Evolutionary conservation across 2,797 vertebrate genomes (phyloP), one percentile per base, ranked within the genome.

Genomic region (Sebastiscus tertius): DNA sequence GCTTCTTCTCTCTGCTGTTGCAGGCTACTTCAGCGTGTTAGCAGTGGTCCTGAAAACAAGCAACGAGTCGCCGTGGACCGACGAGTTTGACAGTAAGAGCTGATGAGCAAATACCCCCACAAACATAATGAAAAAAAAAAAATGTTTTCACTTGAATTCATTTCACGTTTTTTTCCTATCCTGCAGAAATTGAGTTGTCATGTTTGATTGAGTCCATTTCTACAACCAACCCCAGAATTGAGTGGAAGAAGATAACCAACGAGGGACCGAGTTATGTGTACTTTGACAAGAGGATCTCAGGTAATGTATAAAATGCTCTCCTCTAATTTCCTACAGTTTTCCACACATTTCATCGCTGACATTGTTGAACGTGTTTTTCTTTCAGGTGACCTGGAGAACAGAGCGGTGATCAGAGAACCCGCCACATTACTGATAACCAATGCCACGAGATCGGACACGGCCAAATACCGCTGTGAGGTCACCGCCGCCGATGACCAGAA

Each of bases 211-310:
- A 97, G 82, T 97, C 97, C 70, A 98, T 98, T 24, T 94, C 97
- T 69, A 97, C 97, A 0, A 88, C 18, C 39, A 93, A 94, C 16
- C 98, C 97, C 78, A 96, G 99, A 58, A 98, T 99, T 1, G 99
- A 99, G 87, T 99, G 99, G 99, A 99, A 99, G 96, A 99, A 99
- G 90, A 98, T 99, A 72, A 95, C 96, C 27, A 87, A 95, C 18
- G 96, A 94, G 0, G 96, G 97, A 56, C 97, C 97, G 2, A 97
- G 97, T 76, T 99, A 99, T 0, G 98, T 99, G 6, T 99, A 96
- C 91, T 99, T 97, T 65, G 94, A 96, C 49, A 95, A 94, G 63
- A 96, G 95, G 83, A 96, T 99, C 90, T 96, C 96, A 93, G 99
- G 99, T 99, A 95, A 33, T 1, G 6, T 27, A 6, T 1, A 4